These are phyloP conservation scores for Noctilio leporinus DNA, from an alignment of 2,113 vertebrate species.

Conservation along the genomic window DNA sequence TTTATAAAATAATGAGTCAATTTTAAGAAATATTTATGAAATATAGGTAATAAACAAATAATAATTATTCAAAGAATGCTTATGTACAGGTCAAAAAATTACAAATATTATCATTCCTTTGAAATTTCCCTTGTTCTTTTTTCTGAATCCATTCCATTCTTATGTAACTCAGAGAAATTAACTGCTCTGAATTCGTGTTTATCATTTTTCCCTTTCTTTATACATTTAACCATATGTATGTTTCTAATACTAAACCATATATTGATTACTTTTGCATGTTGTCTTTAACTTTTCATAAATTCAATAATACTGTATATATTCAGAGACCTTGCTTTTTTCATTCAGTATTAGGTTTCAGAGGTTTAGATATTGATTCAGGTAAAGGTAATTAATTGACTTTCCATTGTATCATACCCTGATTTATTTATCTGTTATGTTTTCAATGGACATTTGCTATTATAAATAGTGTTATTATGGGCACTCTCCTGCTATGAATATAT, in stretches of 20 bases:
- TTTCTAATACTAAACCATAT: neutral
- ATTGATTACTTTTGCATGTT: neutral
- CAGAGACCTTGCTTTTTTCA: neutral
- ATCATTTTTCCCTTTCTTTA: neutral
- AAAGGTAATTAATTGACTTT: neutral
- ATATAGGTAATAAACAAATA: neutral
- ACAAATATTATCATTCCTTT: neutral
- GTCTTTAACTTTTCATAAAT: neutral
- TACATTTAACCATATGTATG: neutral
- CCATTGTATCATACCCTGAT: neutral
- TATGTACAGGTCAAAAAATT: neutral
- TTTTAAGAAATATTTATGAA: neutral
- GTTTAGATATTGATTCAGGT: neutral
- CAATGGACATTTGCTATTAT: neutral
- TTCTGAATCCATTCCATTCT: neutral
- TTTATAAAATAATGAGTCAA: neutral
- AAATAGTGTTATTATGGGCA: neutral
- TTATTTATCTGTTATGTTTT: neutral
- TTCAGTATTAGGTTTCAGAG: neutral
- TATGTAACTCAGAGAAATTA: neutral
- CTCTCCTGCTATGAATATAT: neutral
- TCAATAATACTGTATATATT: neutral
- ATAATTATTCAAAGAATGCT: neutral
- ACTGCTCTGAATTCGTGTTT: neutral
- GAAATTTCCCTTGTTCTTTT: neutral